phyloP scores from a whole-genome alignment of 2,113 vertebrate genomes.

The Eublepharis macularius region DNA sequence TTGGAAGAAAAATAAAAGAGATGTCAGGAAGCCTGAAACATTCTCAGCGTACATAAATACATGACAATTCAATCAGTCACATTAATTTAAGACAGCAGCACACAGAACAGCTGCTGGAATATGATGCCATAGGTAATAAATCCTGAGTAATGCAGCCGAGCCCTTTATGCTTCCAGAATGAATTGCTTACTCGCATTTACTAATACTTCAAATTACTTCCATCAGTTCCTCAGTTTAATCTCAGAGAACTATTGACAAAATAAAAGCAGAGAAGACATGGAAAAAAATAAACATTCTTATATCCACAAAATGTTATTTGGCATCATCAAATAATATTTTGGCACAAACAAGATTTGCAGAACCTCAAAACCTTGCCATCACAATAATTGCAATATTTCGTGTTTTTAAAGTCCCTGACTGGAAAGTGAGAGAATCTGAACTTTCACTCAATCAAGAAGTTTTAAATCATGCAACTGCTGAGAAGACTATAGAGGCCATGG shows the following conservation, averaged over 20 bases:
- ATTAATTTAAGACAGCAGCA: constrained; percentile 2
- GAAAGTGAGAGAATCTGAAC: constrained; percentile 9
- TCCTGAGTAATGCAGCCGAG: neutral
- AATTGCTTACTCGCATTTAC: neutral
- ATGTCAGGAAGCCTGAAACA: constrained; percentile 8
- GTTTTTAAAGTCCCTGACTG: neutral
- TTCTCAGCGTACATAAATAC: neutral
- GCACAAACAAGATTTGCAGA: no score
- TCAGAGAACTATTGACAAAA: neutral
- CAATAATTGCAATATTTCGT: neutral
- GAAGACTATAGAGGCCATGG: neutral
- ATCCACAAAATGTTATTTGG: neutral
- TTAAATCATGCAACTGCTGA: neutral
- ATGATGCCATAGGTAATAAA: neutral
- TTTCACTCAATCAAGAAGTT: constrained; percentile 1
- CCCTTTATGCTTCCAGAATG: neutral
- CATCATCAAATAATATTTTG: no score
- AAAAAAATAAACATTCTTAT: neutral
- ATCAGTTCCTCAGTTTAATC: constrained; percentile 13
- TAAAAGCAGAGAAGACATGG: neutral
- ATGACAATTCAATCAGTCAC: constrained; percentile 34
- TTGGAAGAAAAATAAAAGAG: constrained; percentile 4
- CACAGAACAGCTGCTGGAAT: constrained; percentile 39
- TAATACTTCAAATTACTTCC: neutral
- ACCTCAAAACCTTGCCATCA: neutral